Base-by-base conservation (phyloP, 2,797 vertebrate genomes). In the Telmatherina bonti region DNA sequence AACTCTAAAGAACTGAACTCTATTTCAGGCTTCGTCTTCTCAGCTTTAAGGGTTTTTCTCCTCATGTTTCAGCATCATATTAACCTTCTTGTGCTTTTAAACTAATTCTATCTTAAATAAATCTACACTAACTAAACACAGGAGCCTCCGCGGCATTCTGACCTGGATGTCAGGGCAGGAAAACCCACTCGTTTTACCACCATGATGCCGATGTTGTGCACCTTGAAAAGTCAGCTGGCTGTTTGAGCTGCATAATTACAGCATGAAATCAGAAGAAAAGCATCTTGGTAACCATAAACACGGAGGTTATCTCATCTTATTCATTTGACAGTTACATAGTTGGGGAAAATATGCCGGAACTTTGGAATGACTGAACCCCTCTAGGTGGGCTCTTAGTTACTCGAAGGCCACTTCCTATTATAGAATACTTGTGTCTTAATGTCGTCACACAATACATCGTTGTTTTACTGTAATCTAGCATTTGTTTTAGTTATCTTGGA, bases 401-500 rank as follows among this genome's bases (percentile, higher is more conserved):
- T 49, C 30, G 60, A 67, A 33, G 67, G 77, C 72, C 29, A 65
- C 55, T 81, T 82, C 78, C 74, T 85, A 62, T 85, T 86, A 82
- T 83, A 89, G 83, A 82, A 72, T 62, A 43, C 60, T 61, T 24
- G 22, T 29, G 30, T 76, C 49, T 69, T 51, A 69, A 72, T 54
- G 41, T 78, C 74, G 70, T 80, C 72, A 78, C 35, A 67, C 56
- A 60, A 52, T 78, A 79, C 69, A 63, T 63, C 79, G 58, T 30
- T 70, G 45, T 35, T 78, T 69, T 60, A 49, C 36, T 70, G 70
- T 73, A 69, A 86, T 61, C 41, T 31, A 73, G 72, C 58, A 31
- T 80, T 69, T 77, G 61, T 67, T 86, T 84, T 70, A 83, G 83
- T 82, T 72, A n/a, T 52, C 68, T 79, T 85, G 76, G 78, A 80